A percentile compares a stretch with the other conserved stretches of the same genome.
Conservation (phyloP, 2,888 invertebrate species). For the Thera obeliscata region DNA sequence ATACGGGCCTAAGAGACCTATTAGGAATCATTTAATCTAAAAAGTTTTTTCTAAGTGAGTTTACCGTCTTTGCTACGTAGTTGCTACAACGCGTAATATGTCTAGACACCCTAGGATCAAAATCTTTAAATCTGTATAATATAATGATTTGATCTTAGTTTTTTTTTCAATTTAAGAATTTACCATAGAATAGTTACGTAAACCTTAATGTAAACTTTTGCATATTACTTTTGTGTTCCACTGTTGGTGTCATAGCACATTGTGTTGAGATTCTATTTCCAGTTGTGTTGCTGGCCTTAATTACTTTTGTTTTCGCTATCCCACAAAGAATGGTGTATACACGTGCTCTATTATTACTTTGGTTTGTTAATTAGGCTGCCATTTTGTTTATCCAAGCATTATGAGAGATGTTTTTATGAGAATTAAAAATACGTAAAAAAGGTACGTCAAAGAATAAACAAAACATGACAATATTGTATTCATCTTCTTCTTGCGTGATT, state of each 20-base stretch:
- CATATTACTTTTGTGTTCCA: background rate
- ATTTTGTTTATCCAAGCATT: background rate
- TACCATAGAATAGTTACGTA: background rate
- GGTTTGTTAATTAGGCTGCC: background rate
- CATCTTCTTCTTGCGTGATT: too few relatives aligned
- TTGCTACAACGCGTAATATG: background rate
- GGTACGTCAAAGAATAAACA: too few relatives aligned
- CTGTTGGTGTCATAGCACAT: conserved; percentile 10
- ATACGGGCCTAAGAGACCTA: background rate
- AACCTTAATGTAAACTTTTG: background rate
- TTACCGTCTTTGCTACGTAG: background rate
- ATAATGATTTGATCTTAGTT: too few relatives aligned
- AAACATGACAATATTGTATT: too few relatives aligned
- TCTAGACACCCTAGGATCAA: background rate
- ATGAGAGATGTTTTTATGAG: background rate
- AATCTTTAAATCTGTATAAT: too few relatives aligned
- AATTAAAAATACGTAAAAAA: background rate
- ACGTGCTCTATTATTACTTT: conserved; percentile 29
- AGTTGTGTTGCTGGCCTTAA: conserved; percentile 55
- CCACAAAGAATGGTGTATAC: conserved; percentile 41
- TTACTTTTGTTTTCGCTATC: conserved; percentile 49
- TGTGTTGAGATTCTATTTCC: conserved; percentile 42
- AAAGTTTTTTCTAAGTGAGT: background rate
- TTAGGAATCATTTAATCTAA: background rate
- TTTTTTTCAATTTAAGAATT: too few relatives aligned